Evolutionary conservation across 2,113 vertebrate genomes (phyloP).

Genomic region (Dasyprocta punctata): DNA sequence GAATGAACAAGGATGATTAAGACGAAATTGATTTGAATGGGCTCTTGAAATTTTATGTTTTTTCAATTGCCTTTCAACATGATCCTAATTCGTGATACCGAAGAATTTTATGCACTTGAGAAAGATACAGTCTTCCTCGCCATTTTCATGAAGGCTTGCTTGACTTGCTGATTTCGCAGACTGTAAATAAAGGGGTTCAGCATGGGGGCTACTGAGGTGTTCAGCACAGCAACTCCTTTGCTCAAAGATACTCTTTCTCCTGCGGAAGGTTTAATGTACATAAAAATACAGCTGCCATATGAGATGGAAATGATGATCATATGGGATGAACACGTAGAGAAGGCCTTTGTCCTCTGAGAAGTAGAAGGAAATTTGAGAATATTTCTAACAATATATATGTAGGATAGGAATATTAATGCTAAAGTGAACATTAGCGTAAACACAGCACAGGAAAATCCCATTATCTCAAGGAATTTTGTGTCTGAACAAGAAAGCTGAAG

Average conservation of each 20-base stretch:
- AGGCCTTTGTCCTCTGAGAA: slow-evolving; percentile 72
- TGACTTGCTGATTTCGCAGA: slow-evolving; percentile 70
- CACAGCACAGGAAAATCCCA: slow-evolving; percentile 59
- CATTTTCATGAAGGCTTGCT: slow-evolving; percentile 56
- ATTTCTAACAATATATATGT: slow-evolving; percentile 29
- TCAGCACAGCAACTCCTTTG: slow-evolving; percentile 67
- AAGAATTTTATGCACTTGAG: background rate
- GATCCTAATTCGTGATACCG: background rate
- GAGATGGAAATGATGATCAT: slow-evolving; percentile 71
- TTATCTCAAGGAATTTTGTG: slow-evolving; percentile 29
- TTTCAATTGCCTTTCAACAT: background rate
- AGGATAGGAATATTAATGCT: slow-evolving; percentile 48
- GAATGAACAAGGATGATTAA: background rate
- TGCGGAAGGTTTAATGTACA: slow-evolving; percentile 71
- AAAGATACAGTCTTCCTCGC: background rate
- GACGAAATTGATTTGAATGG: background rate
- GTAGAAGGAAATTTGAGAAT: slow-evolving; percentile 66
- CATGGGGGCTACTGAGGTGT: slow-evolving; percentile 65
- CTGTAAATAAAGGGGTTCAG: slow-evolving; percentile 76
- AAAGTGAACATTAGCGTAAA: slow-evolving; percentile 71
- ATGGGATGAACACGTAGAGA: slow-evolving; percentile 74
- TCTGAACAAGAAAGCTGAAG: slow-evolving; percentile 67
- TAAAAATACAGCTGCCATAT: slow-evolving; percentile 72
- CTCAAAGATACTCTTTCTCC: slow-evolving; percentile 43
- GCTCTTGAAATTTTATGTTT: background rate